These are phyloP conservation scores for Entelurus aequoreus DNA, from an alignment of 2,113 vertebrate species.

Conservation along the genomic window DNA sequence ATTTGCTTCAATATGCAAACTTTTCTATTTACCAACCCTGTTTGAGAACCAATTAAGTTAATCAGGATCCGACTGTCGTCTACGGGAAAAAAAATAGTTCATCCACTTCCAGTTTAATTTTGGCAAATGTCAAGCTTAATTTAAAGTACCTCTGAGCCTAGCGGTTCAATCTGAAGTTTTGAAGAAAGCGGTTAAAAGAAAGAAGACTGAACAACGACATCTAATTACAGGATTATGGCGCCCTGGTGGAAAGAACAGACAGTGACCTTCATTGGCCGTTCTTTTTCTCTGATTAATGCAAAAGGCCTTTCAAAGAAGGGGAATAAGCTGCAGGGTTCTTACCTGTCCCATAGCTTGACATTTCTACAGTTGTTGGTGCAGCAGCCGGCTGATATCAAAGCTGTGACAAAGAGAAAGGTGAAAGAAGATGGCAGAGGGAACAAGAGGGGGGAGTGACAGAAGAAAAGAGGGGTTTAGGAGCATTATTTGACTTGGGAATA, in stretches of 20 bases:
- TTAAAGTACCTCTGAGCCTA: constrained; percentile 7
- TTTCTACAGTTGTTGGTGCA: constrained; percentile 77
- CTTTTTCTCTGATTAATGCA: constrained; percentile 32
- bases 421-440: constrained; percentile 6
- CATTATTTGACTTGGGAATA: constrained; percentile 27
- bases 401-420: constrained; percentile 40
- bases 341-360: constrained; percentile 77
- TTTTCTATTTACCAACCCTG: no score
- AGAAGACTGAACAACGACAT: constrained; percentile 23
- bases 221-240: constrained; percentile 48
- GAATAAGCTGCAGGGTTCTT: constrained; percentile 31
- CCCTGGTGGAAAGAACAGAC: constrained; percentile 32
- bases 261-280: constrained; percentile 35
- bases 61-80: no score
- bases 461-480: constrained; percentile 25
- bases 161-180: constrained; percentile 15
- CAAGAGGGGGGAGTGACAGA: constrained; percentile 8
- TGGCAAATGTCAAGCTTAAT: not conserved
- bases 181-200: constrained; percentile 4
- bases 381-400: constrained; percentile 75
- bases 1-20: no score
- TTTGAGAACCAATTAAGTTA: no score
- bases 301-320: constrained; percentile 6
- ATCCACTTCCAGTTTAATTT: not conserved
- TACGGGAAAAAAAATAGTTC: not conserved